Evolutionary conservation across 2,888 invertebrate species (phyloP), one percentile per base, ranked within the genome.

Genomic region (Globia sparganii): DNA sequence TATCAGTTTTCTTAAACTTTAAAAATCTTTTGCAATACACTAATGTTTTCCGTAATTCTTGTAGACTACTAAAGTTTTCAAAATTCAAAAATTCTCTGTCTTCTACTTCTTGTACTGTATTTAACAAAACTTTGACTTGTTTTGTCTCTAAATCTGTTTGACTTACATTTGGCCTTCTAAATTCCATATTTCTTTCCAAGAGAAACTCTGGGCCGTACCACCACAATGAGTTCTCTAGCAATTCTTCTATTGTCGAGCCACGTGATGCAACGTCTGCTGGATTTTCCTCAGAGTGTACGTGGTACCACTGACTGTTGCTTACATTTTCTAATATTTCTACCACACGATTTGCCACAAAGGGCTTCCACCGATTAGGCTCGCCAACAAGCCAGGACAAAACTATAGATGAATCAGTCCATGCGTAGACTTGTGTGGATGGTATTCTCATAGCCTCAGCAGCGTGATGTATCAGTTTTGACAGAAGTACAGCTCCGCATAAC

Each of bases 301-400:
- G 53, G 11, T 56, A 56, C 53, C 53, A 56, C n/a, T 56, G 53
- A n/a, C 53, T 56, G 11, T 56, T 11, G 53, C 11, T 56, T n/a
- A 56, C 53, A 4, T 56, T 56, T 56, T 56, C 53, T 56, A 56
- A 56, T 56, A 56, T 56, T 56, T 56, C 53, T n/a, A 56, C 53
- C 53, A n/a, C 76, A 77, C 66, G 81, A 81, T 56, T 66, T 31
- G 40, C 53, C 53, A 56, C 53, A 56, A 56, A 56, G n/a, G 53
- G 53, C 53, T 56, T 56, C 53, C 53, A 56, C n/a, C 53, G 9
- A 56, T 56, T 56, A 56, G 53, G 53, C 11, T 56, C 53, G n/a
- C 53, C 53, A 56, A 56, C 53, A n/a, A 56, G 53, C 25, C 53
- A 56, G 4, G 53, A 25, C 53, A 56, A 11, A 56, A 53, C 53